These are phyloP conservation scores for Sphenopsis melanotis DNA, from an alignment of 2,797 vertebrate genomes.

Conservation along the genomic window DNA sequence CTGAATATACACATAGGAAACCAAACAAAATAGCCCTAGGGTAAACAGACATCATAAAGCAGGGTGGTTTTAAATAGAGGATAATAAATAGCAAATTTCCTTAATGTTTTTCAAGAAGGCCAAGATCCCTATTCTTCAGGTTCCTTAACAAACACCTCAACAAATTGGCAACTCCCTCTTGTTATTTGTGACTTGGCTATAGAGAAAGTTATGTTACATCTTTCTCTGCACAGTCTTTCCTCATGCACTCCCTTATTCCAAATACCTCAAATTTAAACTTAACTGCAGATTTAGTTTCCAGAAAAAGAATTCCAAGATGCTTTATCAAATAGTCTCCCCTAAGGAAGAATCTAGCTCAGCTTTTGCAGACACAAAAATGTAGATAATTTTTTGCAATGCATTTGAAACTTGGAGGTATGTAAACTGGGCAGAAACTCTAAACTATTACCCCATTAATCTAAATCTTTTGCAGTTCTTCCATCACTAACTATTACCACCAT, in stretches of 20 bases:
- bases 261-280: neutral
- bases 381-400: neutral
- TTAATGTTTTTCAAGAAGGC: neutral
- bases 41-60: neutral
- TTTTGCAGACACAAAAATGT: conserved; percentile 15
- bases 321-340: neutral
- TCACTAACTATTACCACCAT: neutral
- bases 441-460: conserved; percentile 41
- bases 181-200: neutral
- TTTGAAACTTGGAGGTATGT: neutral
- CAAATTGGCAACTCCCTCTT: neutral
- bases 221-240: neutral
- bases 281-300: neutral
- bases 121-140: neutral
- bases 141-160: neutral
- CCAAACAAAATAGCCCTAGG: neutral
- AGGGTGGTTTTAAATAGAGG: neutral
- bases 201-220: neutral
- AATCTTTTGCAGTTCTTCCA: conserved; percentile 4
- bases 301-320: neutral
- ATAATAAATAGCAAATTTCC: neutral
- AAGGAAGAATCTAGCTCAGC: neutral
- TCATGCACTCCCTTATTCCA: neutral
- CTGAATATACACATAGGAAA: neutral
- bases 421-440: conserved; percentile 23